Evolutionary conservation across 2,888 invertebrate genomes (phyloP), one percentile per base, ranked within the genome.

Genomic region (Timandra comae): DNA sequence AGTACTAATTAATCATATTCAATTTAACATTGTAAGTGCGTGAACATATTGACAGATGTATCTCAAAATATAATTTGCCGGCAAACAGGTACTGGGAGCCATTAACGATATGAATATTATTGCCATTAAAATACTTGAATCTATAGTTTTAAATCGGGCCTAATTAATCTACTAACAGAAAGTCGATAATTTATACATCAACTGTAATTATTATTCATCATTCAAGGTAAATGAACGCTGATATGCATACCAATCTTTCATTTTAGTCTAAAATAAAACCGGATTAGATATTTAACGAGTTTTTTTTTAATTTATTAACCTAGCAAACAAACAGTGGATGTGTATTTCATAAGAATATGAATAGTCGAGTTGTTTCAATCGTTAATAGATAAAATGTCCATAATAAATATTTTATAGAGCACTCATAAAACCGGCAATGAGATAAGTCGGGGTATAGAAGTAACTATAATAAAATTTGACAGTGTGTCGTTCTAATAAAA

Each of bases 341-440:
- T 59, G 57, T 70, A 69, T 76, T 74, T 77, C 74, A 80, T 78
- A 72, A 67, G 65, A 73, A 70, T 75, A 78, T 79, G 72, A 77
- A 69, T 68, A 62, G 59, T 51, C 56, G 56, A 65, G 60, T 67
- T 60, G 64, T 71, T 75, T 71, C 59, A 70, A 79, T 74, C 72
- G 63, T 70, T 73, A 67, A 61, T 49, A 69, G 73, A 76, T 80
- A 77, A 77, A 74, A 71, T 56, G 64, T 63, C 60, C 58, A 66
- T 64, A 56, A 72, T 69, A 60, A 76, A 72, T 73, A 67, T 73
- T 77, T 82, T 80, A 82, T 80, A 72, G 76, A 75, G 62, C 70
- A 66, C 53, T 67, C 69, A 67, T 81, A 79, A 81, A 81, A 71
- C 58, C 41, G 48, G 63, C 62, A 47, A 47, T 53, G 56, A 63